Evolutionary conservation across 2,888 invertebrate species (phyloP).

Genomic region (Amiota mariae): DNA sequence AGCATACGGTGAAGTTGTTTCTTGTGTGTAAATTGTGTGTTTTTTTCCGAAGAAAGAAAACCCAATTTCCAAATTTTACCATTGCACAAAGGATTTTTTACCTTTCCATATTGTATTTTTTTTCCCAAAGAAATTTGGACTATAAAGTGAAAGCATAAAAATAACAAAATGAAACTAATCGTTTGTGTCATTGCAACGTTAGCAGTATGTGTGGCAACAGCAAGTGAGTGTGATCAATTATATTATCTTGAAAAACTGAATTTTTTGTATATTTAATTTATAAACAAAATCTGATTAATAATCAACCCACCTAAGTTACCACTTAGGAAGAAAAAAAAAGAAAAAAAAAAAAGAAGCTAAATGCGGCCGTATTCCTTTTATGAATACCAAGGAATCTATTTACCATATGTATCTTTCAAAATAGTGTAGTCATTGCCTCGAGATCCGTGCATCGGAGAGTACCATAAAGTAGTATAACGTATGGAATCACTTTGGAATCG

Average conservation of each 20-base stretch:
- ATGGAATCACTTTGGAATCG: too few species aligned
- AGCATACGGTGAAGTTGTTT: conserved; percentile 66
- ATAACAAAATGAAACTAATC: conserved; percentile 69
- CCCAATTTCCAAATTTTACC: conserved; percentile 29
- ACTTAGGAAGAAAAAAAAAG: neutral
- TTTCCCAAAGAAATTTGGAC: neutral
- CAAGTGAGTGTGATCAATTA: conserved; percentile 69
- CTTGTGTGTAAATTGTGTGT: conserved; percentile 34
- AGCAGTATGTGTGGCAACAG: conserved; percentile 67
- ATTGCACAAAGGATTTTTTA: conserved; percentile 36
- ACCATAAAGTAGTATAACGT: too few species aligned
- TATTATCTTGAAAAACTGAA: neutral
- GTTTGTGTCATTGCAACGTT: conserved; percentile 69
- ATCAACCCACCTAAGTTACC: neutral
- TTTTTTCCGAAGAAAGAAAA: too few species aligned
- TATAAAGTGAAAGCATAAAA: conserved; percentile 25
- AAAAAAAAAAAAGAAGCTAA: too few species aligned
- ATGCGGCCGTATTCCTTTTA: neutral
- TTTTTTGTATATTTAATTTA: neutral
- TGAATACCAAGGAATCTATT: neutral
- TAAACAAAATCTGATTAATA: neutral
- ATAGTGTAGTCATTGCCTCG: too few species aligned
- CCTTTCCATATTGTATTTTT: conserved; percentile 20
- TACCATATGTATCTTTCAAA: too few species aligned
- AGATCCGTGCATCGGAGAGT: too few species aligned